These are phyloP conservation scores for Oncorhynchus gorbuscha DNA, from an alignment of 2,113 vertebrate species.

Conservation along the genomic window DNA sequence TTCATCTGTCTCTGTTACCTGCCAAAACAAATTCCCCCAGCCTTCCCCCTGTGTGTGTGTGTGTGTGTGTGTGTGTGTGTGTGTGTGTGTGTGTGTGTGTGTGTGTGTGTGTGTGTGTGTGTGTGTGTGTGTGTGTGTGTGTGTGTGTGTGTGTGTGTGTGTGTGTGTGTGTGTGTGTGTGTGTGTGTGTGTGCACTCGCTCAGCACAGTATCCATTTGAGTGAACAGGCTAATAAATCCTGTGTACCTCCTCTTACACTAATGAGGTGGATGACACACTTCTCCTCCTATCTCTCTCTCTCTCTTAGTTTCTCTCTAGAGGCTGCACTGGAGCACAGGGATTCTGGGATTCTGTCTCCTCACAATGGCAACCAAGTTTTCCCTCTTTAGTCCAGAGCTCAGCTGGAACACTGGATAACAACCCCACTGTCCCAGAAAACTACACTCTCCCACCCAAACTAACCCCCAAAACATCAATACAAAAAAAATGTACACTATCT, in stretches of 20 bases:
- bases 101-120: not conserved
- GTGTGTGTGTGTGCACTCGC: conserved; percentile 3
- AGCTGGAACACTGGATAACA: conserved; percentile 6
- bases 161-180: no score
- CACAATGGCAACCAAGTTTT: conserved; percentile 42
- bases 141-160: no score
- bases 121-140: no score
- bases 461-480: conserved; percentile 23
- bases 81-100: no score
- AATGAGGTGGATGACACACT: conserved; percentile 43
- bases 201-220: conserved; percentile 5
- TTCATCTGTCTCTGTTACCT: conserved; percentile 24
- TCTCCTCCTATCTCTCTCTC: conserved; percentile 3
- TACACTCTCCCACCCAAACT: no score
- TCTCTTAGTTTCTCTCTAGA: conserved; percentile 7
- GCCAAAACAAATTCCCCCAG: conserved; percentile 39
- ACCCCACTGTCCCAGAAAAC: not conserved
- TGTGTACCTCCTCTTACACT: conserved; percentile 14
- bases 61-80: not conserved
- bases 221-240: conserved; percentile 41
- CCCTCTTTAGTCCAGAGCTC: not conserved
- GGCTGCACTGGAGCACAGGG: conserved; percentile 21
- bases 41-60: conserved; percentile 13
- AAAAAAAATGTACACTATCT: not conserved
- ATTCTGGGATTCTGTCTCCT: conserved; percentile 28